phyloP scores from a whole-genome alignment of 2,888 invertebrate genomes.

The Trimorus sp. region DNA sequence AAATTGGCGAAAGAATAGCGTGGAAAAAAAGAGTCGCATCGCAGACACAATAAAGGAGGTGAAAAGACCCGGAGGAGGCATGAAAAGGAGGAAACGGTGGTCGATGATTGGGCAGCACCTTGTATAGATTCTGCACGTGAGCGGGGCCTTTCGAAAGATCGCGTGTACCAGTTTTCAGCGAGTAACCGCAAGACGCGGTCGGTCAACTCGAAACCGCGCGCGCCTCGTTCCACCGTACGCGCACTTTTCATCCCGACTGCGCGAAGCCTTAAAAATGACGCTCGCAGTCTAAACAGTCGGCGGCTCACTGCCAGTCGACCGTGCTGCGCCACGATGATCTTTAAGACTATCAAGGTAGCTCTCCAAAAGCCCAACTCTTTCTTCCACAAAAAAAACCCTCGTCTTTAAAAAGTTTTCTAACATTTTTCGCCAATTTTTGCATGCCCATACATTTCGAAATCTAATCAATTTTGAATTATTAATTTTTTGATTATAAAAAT shows the following conservation, averaged over 20 bases:
- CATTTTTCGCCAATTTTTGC: too few species aligned
- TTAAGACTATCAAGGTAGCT: constrained; percentile 45
- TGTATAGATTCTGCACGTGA: constrained; percentile 58
- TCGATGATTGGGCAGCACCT: constrained; percentile 50
- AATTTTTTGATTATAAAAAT: too few species aligned
- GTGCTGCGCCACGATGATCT: constrained; percentile 45
- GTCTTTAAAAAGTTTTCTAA: too few species aligned
- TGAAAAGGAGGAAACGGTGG: constrained; percentile 54
- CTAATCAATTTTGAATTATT: too few species aligned
- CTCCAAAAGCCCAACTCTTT: neutral
- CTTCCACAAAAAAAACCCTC: neutral
- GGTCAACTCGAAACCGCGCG: constrained; percentile 68
- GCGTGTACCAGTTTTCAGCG: constrained; percentile 76
- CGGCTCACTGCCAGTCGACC: constrained; percentile 29
- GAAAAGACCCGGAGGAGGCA: constrained; percentile 28
- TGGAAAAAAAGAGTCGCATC: too few species aligned
- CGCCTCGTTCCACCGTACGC: constrained; percentile 64
- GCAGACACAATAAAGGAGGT: neutral
- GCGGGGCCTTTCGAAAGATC: constrained; percentile 73
- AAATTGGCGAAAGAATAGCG: too few species aligned
- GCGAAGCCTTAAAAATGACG: constrained; percentile 58
- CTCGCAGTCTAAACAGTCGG: constrained; percentile 42
- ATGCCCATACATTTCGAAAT: too few species aligned
- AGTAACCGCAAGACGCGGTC: constrained; percentile 72
- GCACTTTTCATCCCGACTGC: constrained; percentile 49